Percentiles rank a stretch among this genome's conserved stretches.
phyloP scores from a whole-genome alignment of 2,113 vertebrate genomes.

The Diphyllodes magnificus region DNA sequence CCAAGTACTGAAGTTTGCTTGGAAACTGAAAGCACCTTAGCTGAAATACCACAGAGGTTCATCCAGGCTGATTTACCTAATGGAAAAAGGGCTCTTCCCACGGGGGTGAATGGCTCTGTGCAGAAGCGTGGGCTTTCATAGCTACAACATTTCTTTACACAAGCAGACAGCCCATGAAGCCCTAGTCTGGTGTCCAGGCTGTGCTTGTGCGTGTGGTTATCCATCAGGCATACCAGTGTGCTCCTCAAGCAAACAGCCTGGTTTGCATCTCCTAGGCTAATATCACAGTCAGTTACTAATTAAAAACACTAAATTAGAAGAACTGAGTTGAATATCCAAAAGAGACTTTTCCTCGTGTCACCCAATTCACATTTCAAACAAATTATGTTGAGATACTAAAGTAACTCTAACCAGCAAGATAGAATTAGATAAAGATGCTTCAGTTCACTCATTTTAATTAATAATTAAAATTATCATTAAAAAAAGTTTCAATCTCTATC shows the following conservation, averaged over 20 bases:
- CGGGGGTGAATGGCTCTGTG: accelerated
- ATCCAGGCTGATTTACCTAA: neutral
- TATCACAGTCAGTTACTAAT: neutral
- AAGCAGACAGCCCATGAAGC: neutral
- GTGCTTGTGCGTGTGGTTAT: neutral
- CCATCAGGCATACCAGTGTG: neutral
- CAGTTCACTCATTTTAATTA: neutral
- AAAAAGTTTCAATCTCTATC: neutral
- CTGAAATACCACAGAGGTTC: neutral
- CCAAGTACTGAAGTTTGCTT: neutral
- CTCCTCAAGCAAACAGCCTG: neutral
- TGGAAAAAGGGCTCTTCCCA: neutral
- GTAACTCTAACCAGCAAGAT: neutral
- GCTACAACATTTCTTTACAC: neutral
- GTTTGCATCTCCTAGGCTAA: neutral
- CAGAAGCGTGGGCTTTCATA: neutral
- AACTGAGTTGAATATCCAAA: neutral
- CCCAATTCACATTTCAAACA: neutral
- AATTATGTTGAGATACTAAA: neutral
- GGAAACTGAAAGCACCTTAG: neutral
- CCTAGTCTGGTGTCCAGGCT: neutral
- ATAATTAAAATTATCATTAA: neutral
- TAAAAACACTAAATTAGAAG: neutral
- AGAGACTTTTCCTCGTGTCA: neutral
- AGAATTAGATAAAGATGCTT: neutral